phyloP scores from a whole-genome alignment of 2,888 invertebrate genomes.

The Bimastos eiseni region DNA sequence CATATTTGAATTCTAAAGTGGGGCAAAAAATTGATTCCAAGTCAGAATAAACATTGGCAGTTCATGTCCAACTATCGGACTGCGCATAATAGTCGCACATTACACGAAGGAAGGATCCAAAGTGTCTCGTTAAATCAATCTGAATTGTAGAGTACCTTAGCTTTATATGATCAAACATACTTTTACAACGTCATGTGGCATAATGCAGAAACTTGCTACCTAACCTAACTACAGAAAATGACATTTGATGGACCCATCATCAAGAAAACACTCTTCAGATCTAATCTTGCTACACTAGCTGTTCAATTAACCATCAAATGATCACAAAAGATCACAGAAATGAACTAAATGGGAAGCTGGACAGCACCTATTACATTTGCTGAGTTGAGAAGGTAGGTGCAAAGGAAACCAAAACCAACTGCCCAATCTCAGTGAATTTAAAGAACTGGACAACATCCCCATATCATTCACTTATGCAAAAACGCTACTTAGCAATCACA shows the following conservation, averaged over 20 bases:
- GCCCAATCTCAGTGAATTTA: not conserved
- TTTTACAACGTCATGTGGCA: not conserved
- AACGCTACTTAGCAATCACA: not conserved
- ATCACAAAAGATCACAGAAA: too few species aligned
- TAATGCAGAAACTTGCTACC: not conserved
- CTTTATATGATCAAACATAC: not conserved
- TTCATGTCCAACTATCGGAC: not conserved
- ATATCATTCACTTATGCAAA: not conserved
- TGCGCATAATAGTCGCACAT: not conserved
- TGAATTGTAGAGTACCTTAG: not conserved
- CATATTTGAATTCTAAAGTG: not conserved
- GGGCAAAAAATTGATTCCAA: too few species aligned
- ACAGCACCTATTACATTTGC: not conserved
- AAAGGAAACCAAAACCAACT: not conserved
- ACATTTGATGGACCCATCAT: not conserved
- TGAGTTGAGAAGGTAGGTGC: not conserved
- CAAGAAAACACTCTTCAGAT: not conserved
- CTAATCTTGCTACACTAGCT: not conserved
- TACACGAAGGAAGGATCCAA: not conserved
- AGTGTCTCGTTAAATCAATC: not conserved
- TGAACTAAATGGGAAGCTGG: not conserved
- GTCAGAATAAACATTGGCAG: not conserved
- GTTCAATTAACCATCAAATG: not conserved
- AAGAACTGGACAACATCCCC: not conserved
- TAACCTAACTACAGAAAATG: not conserved